Base-by-base conservation (phyloP, 2,113 vertebrate genomes). In the Cervus canadensis region DNA sequence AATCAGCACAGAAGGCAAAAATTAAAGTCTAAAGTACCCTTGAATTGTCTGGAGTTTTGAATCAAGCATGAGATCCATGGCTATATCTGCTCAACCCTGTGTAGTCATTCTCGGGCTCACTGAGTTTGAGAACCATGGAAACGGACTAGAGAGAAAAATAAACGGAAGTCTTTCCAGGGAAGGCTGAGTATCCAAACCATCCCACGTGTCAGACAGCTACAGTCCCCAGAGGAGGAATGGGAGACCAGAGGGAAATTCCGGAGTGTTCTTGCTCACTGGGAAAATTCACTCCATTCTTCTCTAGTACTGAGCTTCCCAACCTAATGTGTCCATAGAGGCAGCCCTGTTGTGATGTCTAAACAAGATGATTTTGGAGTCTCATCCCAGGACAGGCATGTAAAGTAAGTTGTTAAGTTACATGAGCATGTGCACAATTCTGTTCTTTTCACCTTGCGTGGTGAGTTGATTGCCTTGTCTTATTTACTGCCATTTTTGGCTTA, bases 161-260 rank as follows among this genome's bases (percentile, higher is more conserved):
- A 84, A 83, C 43, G 56, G 16, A 64, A 43, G 8, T 57, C 25
- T 48, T 40, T 86, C 45, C 40, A 17, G 19, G 21, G 33, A 76
- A 57, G 28, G 59, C n/a, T 40, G 48, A 54, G 33, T 71, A 25
- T 19, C 59, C 48, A 81, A 54, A 52, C 16, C 90, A 48, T 3
- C 15, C 40, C 45, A 9, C 1, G 0, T 0, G 28, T 84, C 45
- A 86, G 10, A 60, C 26, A 60, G 45, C 45, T 4, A 0, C 23
- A 48, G 3, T 19, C 28, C 57, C 84, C 0, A 0, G 4, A 52
- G 57, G 67, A 10, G 33, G n/a, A 26, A 19, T 2, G 12, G 62
- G 43, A 48, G 40, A 33, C 40, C n/a, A 59, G 52, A 0, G 12
- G 40, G 28, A 45, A 83, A 93, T 40, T 67, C 59, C 21, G 30